Evolutionary conservation across 2,113 vertebrate species (phyloP), one percentile per base, ranked within the genome.

Genomic region (Speoplatyrhinus poulsoni): DNA sequence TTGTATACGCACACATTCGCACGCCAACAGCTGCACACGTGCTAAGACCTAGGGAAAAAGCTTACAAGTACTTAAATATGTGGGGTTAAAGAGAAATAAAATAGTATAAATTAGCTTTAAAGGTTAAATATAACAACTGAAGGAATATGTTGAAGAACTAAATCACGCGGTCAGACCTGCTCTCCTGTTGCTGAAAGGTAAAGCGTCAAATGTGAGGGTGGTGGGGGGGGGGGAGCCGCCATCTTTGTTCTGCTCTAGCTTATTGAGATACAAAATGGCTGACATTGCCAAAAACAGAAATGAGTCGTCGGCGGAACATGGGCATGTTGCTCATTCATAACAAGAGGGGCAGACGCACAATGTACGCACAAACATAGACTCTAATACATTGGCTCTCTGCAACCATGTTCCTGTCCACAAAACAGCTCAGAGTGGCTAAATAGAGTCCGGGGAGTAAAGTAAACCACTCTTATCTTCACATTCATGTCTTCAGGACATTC

Each of bases 21-120:
- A 56, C 33, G 62, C 82, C 70, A 77, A 67, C 62, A 3, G 3
- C 9, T 50, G 12, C 33, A 56, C 26, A 63, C 54, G 56, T 19
- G 53, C 61, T 77, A 79, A 79, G 87, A 86, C 16, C 62, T 67
- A 73, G 81, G 61, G 65, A 73, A 73, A 85, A 78, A 60, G 70
- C 83, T 90, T 85, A 92, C 82, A 86, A 81, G 69, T 88, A 85
- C 75, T 91, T 91, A 89, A 92, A 91, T 91, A 91, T 82, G 82
- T 47, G 32, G 77, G 83, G 85, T 88, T 87, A 89, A 86, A 77
- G 76, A 80, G 71, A 86, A 87, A 89, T 80, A 85, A 87, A 90
- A 87, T 78, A 56, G 56, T 5, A 80, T 81, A 85, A 79, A 73
- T 89, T 91, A 92, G 88, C 87, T 87, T 89, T 76, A 67, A 70